Base-by-base conservation (phyloP, 1,140 invertebrate species). In the Leptinotarsa lineolata region DNA sequence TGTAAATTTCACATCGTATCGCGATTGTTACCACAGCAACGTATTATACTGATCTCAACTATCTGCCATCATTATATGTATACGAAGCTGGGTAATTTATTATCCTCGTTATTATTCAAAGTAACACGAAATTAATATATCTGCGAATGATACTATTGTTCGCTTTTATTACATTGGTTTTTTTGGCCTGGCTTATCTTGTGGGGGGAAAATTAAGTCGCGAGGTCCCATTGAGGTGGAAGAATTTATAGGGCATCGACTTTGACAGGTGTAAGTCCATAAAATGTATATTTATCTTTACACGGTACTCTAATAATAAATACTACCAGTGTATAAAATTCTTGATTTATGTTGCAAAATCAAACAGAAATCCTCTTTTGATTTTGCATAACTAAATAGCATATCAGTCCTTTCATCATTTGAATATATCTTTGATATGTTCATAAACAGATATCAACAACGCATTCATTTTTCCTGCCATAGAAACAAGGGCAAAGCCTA, bases 1-100 rank as follows among this genome's bases (percentile, higher is more conserved):
- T 54, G 48, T 54, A 54, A 54, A 54, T 54, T 54, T 54, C 48
- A 15, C 48, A 54, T 54, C 48, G n/a, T n/a, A 54, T 54, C 48
- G 48, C 48, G 48, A 54, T 54, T 54, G n/a, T 54, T 54, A 18
- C 48, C 6, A 18, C 16, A 54, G 48, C n/a, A 54, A 54, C 48
- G 15, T 54, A n/a, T 54, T 54, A 18, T 54, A 54, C 6, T 16
- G 48, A 54, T 54, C 48, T 54, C 30, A 11, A 39, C 30, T 39
- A 39, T 39, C 30, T 39, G 30, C 30, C 48, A 54, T 18, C 16
- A 54, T 54, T 54, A 54, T 54, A 13, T 13, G 5, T 46, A 54
- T 16, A 18, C 48, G 30, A 39, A 39, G 30, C 30, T 39, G 30
- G 30, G 48, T 54, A 18, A 54, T 54, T 54, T 54, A 54, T 54